Percentiles rank a stretch among this genome's conserved stretches.
These are phyloP conservation scores for Conger conger DNA, from an alignment of 2,113 vertebrate species.

Conservation along the genomic window DNA sequence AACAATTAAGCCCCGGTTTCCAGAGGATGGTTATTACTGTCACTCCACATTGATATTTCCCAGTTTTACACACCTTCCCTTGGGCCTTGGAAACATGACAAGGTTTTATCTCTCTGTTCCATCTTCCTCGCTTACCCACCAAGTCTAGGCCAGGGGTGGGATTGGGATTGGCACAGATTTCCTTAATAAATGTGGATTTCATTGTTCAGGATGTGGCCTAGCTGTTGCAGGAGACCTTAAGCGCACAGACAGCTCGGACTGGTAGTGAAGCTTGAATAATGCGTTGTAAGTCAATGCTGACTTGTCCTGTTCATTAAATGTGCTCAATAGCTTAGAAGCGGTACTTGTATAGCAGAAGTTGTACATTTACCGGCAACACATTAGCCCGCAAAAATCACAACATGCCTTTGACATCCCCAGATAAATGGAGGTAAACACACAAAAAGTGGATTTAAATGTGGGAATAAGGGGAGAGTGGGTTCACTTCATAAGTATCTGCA, in stretches of 20 bases:
- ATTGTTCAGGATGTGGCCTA: neutral
- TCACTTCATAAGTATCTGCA: neutral
- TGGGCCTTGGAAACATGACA: neutral
- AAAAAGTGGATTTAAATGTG: neutral
- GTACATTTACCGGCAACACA: neutral
- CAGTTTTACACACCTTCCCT: too few relatives aligned
- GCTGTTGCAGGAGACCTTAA: neutral
- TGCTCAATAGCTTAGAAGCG: too few relatives aligned
- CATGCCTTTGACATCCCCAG: neutral
- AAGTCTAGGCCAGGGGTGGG: constrained; percentile 6
- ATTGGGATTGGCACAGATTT: neutral
- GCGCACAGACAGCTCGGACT: neutral
- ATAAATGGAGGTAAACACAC: neutral
- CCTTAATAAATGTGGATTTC: neutral
- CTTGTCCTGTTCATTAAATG: too few relatives aligned
- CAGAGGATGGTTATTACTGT: neutral
- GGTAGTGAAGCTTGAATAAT: neutral
- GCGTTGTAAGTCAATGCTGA: too few relatives aligned
- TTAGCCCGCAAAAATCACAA: neutral
- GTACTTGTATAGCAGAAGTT: too few relatives aligned
- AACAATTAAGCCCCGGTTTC: neutral
- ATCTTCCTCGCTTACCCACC: neutral
- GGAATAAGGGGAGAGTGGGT: neutral
- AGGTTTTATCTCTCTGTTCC: neutral
- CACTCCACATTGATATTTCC: neutral